phyloP scores from a whole-genome alignment of 2,113 vertebrate species.

The Coptodon bakossiorum region DNA sequence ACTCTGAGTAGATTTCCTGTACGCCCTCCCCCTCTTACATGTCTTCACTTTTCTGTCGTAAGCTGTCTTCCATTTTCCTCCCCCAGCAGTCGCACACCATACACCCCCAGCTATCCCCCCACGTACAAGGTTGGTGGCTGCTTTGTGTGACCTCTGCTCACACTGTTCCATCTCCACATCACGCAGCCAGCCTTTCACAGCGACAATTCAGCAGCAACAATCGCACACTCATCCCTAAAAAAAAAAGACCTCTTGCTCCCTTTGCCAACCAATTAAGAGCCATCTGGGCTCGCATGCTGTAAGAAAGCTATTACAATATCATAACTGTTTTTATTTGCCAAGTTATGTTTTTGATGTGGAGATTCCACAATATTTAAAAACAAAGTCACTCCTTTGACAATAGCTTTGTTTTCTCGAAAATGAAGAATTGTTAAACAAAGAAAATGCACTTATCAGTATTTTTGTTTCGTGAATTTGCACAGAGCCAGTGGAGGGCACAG shows the following conservation, averaged over 20 bases:
- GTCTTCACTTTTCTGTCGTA: conserved; percentile 70
- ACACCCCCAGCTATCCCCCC: conserved; percentile 37
- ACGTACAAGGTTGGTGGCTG: conserved; percentile 79
- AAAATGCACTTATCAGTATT: background rate
- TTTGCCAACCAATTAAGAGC: conserved; percentile 94
- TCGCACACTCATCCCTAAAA: conserved; percentile 90
- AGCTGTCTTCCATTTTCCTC: conserved; percentile 64
- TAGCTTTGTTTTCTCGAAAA: background rate
- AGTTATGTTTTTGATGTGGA: conserved; percentile 10
- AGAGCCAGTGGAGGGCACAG: background rate
- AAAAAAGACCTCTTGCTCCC: conserved; percentile 83
- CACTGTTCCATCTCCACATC: conserved; percentile 83
- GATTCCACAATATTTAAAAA: background rate
- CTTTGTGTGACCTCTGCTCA: conserved; percentile 86
- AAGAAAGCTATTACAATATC: conserved; percentile 38
- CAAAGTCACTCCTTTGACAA: background rate
- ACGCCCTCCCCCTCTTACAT: conserved; percentile 42
- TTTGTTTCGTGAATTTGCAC: conserved; percentile 8
- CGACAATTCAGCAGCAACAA: conserved; percentile 93
- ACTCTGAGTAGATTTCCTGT: background rate
- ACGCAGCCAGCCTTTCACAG: conserved; percentile 84
- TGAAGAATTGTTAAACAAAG: background rate
- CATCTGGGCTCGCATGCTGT: conserved; percentile 82
- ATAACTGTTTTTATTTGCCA: conserved; percentile 24
- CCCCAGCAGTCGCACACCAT: conserved; percentile 44